Evolutionary conservation across 2,113 vertebrate genomes (phyloP), one percentile per base, ranked within the genome.

Genomic region (Aldabrachelys gigantea): DNA sequence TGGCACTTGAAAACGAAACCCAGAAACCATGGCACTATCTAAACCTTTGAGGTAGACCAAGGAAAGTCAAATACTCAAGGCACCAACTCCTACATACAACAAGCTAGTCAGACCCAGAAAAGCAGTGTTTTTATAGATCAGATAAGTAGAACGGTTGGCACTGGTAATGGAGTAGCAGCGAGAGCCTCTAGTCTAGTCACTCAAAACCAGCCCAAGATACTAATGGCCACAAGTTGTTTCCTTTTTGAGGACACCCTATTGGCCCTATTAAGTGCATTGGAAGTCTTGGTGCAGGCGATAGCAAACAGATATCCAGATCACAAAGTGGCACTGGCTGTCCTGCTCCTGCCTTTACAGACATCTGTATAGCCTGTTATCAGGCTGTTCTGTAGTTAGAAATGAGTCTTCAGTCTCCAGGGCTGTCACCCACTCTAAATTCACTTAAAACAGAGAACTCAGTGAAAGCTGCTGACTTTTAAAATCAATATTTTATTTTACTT

Each of bases 401-500:
- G 25, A 75, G 35, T 8, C 44, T 89, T 78, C 25, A 31, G 0
- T 31, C 50, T 31, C 2, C 19, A 9, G 27, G 13, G 3, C 0
- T 7, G 8, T 14, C 80, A 50, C 49, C 6, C 38, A 19, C 50
- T 21, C 50, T 38, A 6, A 49, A 53, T 54, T 5, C 3, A 31
- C 5, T 41, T 25, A 5, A 59, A 57, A 44, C 3, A 79, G 87
- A 95, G 65, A 4, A 10, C 80, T 4, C 83, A 14, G 21, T 0
- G 62, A 91, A 38, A 96, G 84, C 38, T 10, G 24, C 82, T 6
- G 80, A 87, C 89, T 97, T 98, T 96, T 92, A 85, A 97, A 97
- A 84, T 96, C 96, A 96, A 83, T 96, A 97, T 97, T 98, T 98
- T 98, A 97, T 97, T 97, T 97, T 96, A 98, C 97, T 98, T 98